Evolutionary conservation across 2,113 vertebrate species (phyloP).

Genomic region (Solea solea): DNA sequence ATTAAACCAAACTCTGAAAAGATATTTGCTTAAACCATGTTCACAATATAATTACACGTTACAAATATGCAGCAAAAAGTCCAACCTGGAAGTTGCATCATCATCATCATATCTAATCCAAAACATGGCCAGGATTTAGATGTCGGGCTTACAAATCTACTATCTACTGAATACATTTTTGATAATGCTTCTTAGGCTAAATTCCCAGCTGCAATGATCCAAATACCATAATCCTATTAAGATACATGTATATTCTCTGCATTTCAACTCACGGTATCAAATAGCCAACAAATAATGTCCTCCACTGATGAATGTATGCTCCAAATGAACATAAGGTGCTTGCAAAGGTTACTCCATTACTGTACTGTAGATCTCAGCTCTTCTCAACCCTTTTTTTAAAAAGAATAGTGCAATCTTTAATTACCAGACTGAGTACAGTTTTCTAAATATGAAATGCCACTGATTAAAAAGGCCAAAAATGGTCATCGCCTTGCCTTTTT

Average conservation of each 20-base stretch:
- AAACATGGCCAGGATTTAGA: slow-evolving; percentile 75
- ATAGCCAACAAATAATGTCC: slow-evolving; percentile 47
- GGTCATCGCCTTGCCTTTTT: neutral
- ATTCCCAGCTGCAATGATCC: slow-evolving; percentile 75
- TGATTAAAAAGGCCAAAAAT: neutral
- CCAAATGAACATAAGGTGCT: slow-evolving; percentile 67
- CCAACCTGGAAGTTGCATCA: slow-evolving; percentile 74
- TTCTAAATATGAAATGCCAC: slow-evolving; percentile 15
- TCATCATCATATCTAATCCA: slow-evolving; percentile 72
- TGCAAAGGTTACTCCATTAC: slow-evolving; percentile 33
- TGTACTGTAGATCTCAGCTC: neutral
- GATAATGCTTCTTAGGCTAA: slow-evolving; percentile 76
- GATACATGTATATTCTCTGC: slow-evolving; percentile 61
- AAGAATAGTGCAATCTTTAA: slow-evolving; percentile 6
- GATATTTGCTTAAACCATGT: slow-evolving; percentile 42
- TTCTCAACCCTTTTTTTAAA: slow-evolving; percentile 32
- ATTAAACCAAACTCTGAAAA: slow-evolving; percentile 54
- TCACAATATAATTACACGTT: slow-evolving; percentile 49
- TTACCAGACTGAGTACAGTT: neutral
- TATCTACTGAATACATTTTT: slow-evolving; percentile 66
- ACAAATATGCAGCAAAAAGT: slow-evolving; percentile 50
- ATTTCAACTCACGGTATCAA: slow-evolving; percentile 51
- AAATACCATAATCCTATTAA: slow-evolving; percentile 74
- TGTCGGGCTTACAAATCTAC: slow-evolving; percentile 71
- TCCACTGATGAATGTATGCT: slow-evolving; percentile 30